Evolutionary conservation across 2,113 vertebrate species (phyloP).

Genomic region (Dicrurus megarhynchus): DNA sequence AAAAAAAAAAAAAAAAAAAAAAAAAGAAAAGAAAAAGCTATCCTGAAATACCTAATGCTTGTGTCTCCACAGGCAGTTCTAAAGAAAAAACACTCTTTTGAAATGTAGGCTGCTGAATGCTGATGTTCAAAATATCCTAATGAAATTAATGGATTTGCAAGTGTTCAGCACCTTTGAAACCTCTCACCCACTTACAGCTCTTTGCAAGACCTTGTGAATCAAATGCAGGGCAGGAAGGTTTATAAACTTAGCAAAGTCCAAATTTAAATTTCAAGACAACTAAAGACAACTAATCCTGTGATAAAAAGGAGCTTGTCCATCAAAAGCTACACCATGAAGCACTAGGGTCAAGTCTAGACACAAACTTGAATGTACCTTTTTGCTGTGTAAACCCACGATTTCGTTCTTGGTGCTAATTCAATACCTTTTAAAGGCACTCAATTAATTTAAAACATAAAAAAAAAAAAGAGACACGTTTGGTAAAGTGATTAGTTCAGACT

Average conservation of each 20-base stretch:
- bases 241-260: neutral
- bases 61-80: neutral
- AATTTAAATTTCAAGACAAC: neutral
- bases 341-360: neutral
- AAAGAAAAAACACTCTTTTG: neutral
- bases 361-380: neutral
- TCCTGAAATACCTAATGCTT: neutral
- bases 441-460: neutral
- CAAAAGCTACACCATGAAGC: neutral
- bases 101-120: neutral
- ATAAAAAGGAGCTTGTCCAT: neutral
- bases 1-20: no score
- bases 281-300: neutral
- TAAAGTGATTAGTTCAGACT: neutral
- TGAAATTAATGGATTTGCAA: neutral
- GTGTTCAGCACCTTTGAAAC: neutral
- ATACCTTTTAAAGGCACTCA: neutral
- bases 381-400: accelerated
- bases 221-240: neutral
- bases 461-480: neutral
- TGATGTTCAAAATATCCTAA: neutral
- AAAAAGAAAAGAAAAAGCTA: neutral
- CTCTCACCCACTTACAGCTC: neutral
- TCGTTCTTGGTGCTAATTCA: neutral
- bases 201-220: neutral